phyloP scores from a whole-genome alignment of 2,888 invertebrate genomes.

The Melipona beecheii region DNA sequence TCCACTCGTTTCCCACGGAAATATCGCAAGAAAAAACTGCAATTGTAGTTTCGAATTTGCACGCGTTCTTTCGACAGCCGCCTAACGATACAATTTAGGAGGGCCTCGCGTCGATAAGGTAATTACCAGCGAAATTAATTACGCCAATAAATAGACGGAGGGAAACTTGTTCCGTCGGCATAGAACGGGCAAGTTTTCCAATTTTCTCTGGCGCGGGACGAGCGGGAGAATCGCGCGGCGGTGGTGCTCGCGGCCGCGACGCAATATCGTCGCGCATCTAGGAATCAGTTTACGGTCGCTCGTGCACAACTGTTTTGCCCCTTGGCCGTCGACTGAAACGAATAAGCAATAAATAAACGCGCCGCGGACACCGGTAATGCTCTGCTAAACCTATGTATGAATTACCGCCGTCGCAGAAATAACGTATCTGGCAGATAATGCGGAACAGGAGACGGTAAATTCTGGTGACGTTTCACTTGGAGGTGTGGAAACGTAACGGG shows the following conservation, averaged over 20 bases:
- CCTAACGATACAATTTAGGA: neutral
- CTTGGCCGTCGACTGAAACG: constrained; percentile 40
- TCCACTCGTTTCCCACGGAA: too few species aligned
- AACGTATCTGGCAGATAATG: constrained; percentile 60
- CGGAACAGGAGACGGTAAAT: constrained; percentile 54
- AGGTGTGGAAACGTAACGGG: constrained; percentile 7
- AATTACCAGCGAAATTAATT: constrained; percentile 64
- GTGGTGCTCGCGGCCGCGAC: neutral
- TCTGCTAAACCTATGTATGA: constrained; percentile 60
- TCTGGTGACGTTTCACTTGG: constrained; percentile 38
- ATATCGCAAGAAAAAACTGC: too few species aligned
- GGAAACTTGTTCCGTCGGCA: constrained; percentile 47
- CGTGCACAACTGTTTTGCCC: constrained; percentile 48
- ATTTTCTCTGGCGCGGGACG: constrained; percentile 60
- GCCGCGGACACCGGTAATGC: constrained; percentile 50
- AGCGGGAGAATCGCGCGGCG: constrained; percentile 2
- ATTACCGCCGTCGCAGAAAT: constrained; percentile 43
- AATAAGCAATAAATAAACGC: constrained; percentile 71
- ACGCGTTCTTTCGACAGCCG: neutral
- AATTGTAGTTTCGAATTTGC: neutral
- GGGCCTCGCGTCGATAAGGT: constrained; percentile 9
- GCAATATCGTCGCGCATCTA: constrained; percentile 48
- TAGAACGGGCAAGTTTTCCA: constrained; percentile 63
- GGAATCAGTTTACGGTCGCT: constrained; percentile 57
- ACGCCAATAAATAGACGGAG: constrained; percentile 56